Evolutionary conservation across 37 sponge, comb jelly and placozoan genomes (phyloP), one percentile per base, ranked within the genome.

Genomic region (Bolinopsis microptera): DNA sequence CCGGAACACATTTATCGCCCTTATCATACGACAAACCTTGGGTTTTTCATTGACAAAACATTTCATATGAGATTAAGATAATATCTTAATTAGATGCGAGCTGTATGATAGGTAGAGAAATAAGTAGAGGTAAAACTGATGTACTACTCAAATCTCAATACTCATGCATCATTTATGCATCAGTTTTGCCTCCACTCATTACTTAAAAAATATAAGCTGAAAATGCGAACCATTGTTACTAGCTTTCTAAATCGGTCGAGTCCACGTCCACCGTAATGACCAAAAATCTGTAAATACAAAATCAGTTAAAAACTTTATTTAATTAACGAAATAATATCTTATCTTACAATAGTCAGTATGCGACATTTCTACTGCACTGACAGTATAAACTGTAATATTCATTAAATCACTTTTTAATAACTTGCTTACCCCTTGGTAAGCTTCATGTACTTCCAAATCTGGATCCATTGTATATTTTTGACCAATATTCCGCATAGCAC

Each of bases 1-100:
- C 61, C 61, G 35, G 35, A 86, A 86, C 31, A 86, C 61, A 8
- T 41, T 39, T 22, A 86, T 41, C 25, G 39, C 90, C 26, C 61
- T 39, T 38, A 86, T 86, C 90, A 86, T 86, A 0, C 30, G 41
- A n/a, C 41, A 41, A 24, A 86, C 61, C 90, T 86, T 40, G 68
- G 9, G 68, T 61, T 9, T 18, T 61, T 61, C 16, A 61, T 21
- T 61, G 18, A 61, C 68, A 21, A 9, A 61, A 61, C 18, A 61
- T 21, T 9, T 18, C 68, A 61, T 61, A 9, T 61, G 68, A 61
- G 18, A 61, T 61, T 21, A 61, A 61, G 18, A 61, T 61, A 21
- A 21, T 21, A 61, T 61, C 68, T 61, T 21, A 61, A 61, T 61
- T 61, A 9, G 68, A 21, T 61, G 18, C 18, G 68, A 61, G n/a